These are phyloP conservation scores for Amorpha juglandis DNA, from an alignment of 2,888 invertebrate species.

Conservation along the genomic window DNA sequence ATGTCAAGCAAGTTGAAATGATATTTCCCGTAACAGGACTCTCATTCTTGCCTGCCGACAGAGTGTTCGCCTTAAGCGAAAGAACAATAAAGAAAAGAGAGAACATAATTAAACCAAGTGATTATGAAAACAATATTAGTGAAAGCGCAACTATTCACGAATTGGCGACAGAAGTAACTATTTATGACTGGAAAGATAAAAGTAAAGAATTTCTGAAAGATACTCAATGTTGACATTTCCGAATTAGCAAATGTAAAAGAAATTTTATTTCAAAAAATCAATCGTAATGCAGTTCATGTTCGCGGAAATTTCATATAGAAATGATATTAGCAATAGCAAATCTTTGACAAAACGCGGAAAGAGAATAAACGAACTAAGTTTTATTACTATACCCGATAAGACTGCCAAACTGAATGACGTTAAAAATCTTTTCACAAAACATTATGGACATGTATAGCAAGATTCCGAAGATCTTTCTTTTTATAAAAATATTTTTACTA, in stretches of 20 bases:
- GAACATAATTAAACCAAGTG: slow-evolving; percentile 9
- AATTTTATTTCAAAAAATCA: too few species aligned
- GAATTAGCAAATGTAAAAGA: slow-evolving; percentile 8
- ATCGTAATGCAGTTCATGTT: too few species aligned
- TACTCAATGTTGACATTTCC: background rate
- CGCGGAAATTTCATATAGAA: too few species aligned
- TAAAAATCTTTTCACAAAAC: too few species aligned
- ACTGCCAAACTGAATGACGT: too few species aligned
- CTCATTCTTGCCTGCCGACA: background rate
- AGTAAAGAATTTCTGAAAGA: background rate
- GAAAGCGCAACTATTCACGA: background rate
- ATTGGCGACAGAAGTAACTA: background rate
- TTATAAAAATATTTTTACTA: too few species aligned
- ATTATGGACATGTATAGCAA: too few species aligned
- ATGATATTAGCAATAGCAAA: too few species aligned
- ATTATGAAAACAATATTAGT: background rate
- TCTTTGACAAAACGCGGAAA: too few species aligned
- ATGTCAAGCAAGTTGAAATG: background rate
- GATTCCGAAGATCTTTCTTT: too few species aligned
- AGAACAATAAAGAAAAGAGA: background rate
- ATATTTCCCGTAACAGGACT: background rate
- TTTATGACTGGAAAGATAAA: background rate
- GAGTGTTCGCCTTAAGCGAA: slow-evolving; percentile 1
- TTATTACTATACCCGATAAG: too few species aligned
- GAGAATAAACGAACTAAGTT: too few species aligned